These are phyloP conservation scores for Motacilla alba DNA, from an alignment of 2,113 vertebrate species.

Conservation along the genomic window DNA sequence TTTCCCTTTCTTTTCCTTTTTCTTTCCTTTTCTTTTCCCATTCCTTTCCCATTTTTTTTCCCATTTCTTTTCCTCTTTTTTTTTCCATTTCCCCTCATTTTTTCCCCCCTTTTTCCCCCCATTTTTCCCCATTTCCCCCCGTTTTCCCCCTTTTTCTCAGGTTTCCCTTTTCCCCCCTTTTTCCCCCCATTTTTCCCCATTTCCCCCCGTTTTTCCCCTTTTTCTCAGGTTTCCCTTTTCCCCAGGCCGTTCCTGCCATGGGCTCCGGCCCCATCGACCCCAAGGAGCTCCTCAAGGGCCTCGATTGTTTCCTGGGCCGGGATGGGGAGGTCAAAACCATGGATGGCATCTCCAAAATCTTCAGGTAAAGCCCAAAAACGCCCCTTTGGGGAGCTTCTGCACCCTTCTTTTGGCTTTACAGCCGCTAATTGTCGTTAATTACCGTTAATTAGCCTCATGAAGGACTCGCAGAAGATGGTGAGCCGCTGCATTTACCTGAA, in stretches of 20 bases:
- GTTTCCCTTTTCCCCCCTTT: too few species aligned
- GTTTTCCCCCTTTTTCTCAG: neutral
- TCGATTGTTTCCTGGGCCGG: conserved; percentile 88
- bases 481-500: conserved; percentile 96
- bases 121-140: neutral
- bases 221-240: neutral
- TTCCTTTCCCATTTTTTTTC: neutral
- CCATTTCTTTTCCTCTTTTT: too few species aligned
- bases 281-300: conserved; percentile 89
- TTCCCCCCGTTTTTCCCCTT: rapidly evolving
- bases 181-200: too few species aligned
- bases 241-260: conserved; percentile 76
- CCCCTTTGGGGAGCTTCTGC: rapidly evolving
- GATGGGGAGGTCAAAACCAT: conserved; percentile 90
- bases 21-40: neutral
- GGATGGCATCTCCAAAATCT: conserved; percentile 91
- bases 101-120: neutral
- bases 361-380: conserved; percentile 68
- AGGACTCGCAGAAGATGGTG: conserved; percentile 93
- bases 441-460: conserved; percentile 77
- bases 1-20: too few species aligned
- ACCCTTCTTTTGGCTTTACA: rapidly evolving
- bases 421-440: rapidly evolving
- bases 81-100: neutral
- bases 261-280: conserved; percentile 91